phyloP scores from a whole-genome alignment of 2,888 invertebrate genomes.

The Hypselothyrea guttata region DNA sequence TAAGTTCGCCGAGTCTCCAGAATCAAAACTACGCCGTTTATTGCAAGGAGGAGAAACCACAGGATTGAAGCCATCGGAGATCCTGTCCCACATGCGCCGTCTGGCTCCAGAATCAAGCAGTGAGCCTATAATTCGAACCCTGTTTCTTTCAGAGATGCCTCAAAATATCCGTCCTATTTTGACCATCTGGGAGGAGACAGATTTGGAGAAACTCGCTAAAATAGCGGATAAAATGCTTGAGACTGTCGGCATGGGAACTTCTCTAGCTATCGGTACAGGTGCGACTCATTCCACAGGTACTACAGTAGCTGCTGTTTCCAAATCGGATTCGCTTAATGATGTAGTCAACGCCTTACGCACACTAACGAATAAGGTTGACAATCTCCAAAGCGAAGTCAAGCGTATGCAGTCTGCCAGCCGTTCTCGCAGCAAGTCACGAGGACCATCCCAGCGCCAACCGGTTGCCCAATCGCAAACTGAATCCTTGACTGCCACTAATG shows the following conservation, averaged over 20 bases:
- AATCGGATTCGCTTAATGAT: neutral
- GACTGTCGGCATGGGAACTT: too few species aligned
- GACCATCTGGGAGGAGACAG: neutral
- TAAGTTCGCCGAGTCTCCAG: neutral
- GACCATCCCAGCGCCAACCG: too few species aligned
- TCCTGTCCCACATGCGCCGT: neutral
- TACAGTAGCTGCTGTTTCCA: too few species aligned
- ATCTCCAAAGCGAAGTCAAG: neutral
- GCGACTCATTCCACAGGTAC: too few species aligned
- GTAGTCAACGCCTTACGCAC: neutral
- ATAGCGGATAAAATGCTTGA: neutral
- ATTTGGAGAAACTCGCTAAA: neutral
- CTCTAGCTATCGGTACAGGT: too few species aligned
- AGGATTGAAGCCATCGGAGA: neutral
- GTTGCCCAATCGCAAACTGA: too few species aligned
- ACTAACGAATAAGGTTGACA: neutral
- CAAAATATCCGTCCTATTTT: neutral
- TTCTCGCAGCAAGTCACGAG: too few species aligned
- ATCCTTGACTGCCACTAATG: too few species aligned
- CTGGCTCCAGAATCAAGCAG: neutral
- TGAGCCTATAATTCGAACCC: neutral
- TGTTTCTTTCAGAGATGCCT: neutral
- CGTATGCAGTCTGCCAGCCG: too few species aligned
- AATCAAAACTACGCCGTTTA: neutral
- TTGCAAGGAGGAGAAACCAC: neutral